Conservation (phyloP, 2,113 vertebrate species). For the Columba livia region DNA sequence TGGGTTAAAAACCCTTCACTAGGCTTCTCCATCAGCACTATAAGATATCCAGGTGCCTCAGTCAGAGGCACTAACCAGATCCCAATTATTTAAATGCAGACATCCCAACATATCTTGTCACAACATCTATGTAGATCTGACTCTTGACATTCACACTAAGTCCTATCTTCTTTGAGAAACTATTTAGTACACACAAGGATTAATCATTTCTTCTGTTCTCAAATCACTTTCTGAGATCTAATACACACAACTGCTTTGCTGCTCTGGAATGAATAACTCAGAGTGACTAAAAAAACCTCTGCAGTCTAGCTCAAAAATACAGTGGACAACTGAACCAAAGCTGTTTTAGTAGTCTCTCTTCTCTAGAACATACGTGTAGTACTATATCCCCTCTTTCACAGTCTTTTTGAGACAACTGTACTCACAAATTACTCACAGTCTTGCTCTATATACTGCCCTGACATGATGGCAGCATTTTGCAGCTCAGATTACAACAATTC, state of each 20-base stretch:
- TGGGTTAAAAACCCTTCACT: not conserved
- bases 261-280: not conserved
- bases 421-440: not conserved
- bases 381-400: not conserved
- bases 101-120: not conserved
- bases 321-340: not conserved
- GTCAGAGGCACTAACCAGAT: not conserved
- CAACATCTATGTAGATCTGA: not conserved
- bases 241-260: not conserved
- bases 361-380: too few species aligned
- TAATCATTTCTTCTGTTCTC: not conserved
- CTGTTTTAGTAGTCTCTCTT: not conserved
- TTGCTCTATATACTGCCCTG: not conserved
- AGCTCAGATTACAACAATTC: not conserved
- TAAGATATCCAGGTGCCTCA: not conserved
- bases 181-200: not conserved
- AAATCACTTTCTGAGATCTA: not conserved
- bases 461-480: not conserved
- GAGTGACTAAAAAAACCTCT: not conserved
- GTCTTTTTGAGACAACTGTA: not conserved
- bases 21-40: not conserved
- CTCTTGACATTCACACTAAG: slow-evolving; percentile 2
- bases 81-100: not conserved
- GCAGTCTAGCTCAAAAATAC: not conserved
- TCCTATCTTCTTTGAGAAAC: not conserved